Percentiles rank a stretch among this genome's conserved stretches.
Conservation (phyloP, 2,888 invertebrate genomes). For the Notocelia uddmanniana region DNA sequence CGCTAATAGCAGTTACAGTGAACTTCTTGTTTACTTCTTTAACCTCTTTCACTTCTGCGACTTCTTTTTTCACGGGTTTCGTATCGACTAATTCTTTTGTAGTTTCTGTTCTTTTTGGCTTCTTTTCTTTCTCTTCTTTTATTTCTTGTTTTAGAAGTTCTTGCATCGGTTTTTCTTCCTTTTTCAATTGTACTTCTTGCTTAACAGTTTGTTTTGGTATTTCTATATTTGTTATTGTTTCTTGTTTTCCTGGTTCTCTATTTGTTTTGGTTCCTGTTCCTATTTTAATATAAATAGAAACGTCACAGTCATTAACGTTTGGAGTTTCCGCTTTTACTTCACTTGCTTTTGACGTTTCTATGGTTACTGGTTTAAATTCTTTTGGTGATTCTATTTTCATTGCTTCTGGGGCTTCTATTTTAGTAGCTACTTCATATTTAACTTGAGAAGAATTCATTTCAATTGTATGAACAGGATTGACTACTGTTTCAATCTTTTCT, state of each 20-base stretch:
- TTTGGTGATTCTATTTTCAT: constrained; percentile 1
- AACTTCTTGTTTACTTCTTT: constrained; percentile 47
- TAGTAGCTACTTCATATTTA: neutral
- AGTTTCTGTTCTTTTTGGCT: neutral
- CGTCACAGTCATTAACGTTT: neutral
- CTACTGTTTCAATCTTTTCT: constrained; percentile 24
- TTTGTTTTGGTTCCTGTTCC: neutral
- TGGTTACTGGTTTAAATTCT: neutral
- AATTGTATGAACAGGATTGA: neutral
- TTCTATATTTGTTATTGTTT: constrained; percentile 33
- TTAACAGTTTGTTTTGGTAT: constrained; percentile 45
- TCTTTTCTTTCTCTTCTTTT: constrained; percentile 45
- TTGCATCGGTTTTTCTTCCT: constrained; percentile 38
- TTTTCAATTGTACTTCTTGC: constrained; percentile 43
- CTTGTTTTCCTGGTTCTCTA: constrained; percentile 6
- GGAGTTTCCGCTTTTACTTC: neutral
- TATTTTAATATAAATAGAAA: constrained; percentile 3
- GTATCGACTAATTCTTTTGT: constrained; percentile 4
- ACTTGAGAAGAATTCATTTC: neutral
- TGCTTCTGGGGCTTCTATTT: neutral
- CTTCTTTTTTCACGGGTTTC: constrained; percentile 19
- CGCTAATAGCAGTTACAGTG: constrained; percentile 50
- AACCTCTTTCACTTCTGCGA: constrained; percentile 46
- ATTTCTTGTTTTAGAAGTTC: constrained; percentile 45
- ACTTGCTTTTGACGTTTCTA: neutral